Percentiles rank a stretch among this genome's conserved stretches.
Conservation (phyloP, 2,888 invertebrate species). For the Glaucopsyche alexis region DNA sequence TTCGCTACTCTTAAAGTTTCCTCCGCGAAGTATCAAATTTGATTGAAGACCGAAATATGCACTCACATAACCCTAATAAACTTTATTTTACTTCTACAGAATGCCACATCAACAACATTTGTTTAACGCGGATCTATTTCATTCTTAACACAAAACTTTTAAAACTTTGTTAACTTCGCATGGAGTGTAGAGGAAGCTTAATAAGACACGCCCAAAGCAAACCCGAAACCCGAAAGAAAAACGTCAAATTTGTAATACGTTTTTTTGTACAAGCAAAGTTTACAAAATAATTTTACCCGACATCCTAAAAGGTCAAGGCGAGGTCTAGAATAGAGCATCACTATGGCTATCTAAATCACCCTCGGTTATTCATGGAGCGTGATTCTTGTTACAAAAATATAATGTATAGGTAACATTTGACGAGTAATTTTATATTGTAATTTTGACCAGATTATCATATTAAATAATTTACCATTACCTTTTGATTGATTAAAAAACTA, state of each 20-base stretch:
- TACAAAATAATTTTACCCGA: not conserved
- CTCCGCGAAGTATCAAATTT: conserved; percentile 31
- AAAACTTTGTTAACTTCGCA: not conserved
- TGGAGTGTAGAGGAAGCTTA: not conserved
- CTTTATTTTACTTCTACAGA: not conserved
- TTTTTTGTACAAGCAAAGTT: not conserved
- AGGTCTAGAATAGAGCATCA: no score
- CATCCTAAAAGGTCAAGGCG: no score
- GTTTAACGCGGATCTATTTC: not conserved
- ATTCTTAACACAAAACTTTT: no score
- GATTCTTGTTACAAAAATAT: no score
- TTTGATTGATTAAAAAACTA: not conserved
- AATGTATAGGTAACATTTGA: no score
- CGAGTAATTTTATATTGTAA: no score
- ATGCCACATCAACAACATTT: not conserved
- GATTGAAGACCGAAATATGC: conserved; percentile 45
- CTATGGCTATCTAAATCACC: no score
- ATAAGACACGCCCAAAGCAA: not conserved
- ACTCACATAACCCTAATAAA: not conserved
- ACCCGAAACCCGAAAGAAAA: not conserved
- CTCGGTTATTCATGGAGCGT: no score
- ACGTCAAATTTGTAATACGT: not conserved
- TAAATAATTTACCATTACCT: no score
- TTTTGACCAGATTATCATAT: no score
- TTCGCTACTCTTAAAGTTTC: conserved; percentile 35